Evolutionary conservation across 1,140 invertebrate species (phyloP).

Genomic region (Drosophila trapezifrons): DNA sequence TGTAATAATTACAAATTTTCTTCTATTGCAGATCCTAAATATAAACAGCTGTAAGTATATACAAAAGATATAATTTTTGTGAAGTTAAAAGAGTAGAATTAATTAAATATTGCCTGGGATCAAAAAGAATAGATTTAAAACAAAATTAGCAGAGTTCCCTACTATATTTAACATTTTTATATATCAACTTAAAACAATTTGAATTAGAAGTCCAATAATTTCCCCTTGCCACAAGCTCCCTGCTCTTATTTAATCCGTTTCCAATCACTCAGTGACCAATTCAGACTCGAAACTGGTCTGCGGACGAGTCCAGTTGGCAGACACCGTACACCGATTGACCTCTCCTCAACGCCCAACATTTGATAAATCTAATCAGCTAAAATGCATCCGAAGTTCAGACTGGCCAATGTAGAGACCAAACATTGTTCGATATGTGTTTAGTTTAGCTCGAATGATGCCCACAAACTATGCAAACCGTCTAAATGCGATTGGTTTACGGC

Average conservation of each 20-base stretch:
- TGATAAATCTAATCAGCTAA: conserved; percentile 45
- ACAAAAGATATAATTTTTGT: too few species aligned
- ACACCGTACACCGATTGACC: background rate
- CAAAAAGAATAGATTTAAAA: too few species aligned
- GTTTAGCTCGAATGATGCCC: conserved; percentile 33
- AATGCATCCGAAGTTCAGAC: conserved; percentile 22
- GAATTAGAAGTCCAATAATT: background rate
- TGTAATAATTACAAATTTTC: background rate
- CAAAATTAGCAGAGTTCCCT: background rate
- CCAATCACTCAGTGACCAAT: conserved; percentile 11
- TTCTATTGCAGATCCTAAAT: conserved; percentile 1
- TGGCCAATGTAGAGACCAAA: conserved; percentile 6
- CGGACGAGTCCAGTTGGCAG: background rate
- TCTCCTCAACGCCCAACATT: conserved; percentile 2
- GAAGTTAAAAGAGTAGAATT: too few species aligned
- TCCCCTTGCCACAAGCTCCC: background rate
- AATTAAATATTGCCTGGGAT: too few species aligned
- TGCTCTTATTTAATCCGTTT: background rate
- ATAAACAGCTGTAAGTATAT: conserved; percentile 9
- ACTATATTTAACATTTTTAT: too few species aligned
- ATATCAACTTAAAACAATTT: too few species aligned
- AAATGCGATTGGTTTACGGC: conserved; percentile 42
- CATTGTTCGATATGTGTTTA: conserved; percentile 32
- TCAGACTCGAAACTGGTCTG: conserved; percentile 6
- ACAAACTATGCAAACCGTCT: conserved; percentile 35